Base-by-base conservation (phyloP, 2,113 vertebrate species). In the Gyps fulvus region DNA sequence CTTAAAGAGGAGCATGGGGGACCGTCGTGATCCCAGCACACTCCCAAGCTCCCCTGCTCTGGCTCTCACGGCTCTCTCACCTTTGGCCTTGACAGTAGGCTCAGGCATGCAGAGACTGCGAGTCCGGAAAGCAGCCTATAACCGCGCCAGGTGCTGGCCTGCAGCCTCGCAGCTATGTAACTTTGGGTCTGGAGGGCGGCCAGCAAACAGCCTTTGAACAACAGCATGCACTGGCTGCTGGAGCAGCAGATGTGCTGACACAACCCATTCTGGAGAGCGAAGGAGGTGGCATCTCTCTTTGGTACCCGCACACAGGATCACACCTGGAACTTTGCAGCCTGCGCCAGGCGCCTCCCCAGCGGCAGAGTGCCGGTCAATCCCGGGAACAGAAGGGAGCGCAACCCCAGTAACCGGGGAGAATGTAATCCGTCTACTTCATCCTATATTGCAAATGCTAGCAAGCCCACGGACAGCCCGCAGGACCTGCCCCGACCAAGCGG, bases 401-500 rank as follows among this genome's bases (percentile, higher is more conserved):
- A 7, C 26, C 31, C 6, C 12, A 22, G 42, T 2, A 15, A 34
- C 0, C 4, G 13, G 2, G 13, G 18, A 36, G 62, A 20, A 17
- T n/a, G n/a, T 4, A 6, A 27, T 4, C 20, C 2, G 8, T 16
- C 26, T 10, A 0, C 50, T n/a, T 10, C 16, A 32, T 16, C 36
- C 34, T 2, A 0, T 6, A 1, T 0, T 3, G 50, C 26, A 63
- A 3, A 2, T 0, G 34, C 62, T 15, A 34, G 31, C 16, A 34
- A 26, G 31, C 11, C 27, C 13, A 2, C 0, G 12, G 38, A 10
- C 2, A 7, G n/a, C 52, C 58, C 16, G 1, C 6, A 6, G 34
- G 31, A 4, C 42, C 52, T 1, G 20, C 57, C 32, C 38, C 2
- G 17, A 8, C 62, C 59, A 15, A 32, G 38, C 43, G 3, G 16